Evolutionary conservation across 2,113 vertebrate genomes (phyloP).

Genomic region (Barnardius zonarius): DNA sequence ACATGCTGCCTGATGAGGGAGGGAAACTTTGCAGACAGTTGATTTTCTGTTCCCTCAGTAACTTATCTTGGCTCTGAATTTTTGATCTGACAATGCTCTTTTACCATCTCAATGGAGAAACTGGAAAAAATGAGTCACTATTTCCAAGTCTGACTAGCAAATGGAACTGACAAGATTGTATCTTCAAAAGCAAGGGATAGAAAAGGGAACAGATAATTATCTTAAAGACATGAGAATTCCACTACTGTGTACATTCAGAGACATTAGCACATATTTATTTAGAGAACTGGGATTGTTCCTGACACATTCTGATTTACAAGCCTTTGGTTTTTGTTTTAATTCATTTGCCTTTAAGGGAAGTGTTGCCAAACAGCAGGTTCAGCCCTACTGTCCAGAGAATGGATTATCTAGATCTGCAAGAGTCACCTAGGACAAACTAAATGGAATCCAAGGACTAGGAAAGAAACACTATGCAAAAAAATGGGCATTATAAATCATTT

Average conservation of each 20-base stretch:
- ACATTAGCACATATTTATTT: not conserved
- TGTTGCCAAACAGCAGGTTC: not conserved
- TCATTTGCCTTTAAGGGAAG: not conserved
- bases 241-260: not conserved
- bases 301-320: not conserved
- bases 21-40: not conserved
- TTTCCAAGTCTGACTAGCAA: not conserved
- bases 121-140: not conserved
- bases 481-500: not conserved
- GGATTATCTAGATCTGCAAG: not conserved
- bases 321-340: not conserved
- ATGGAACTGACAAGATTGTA: not conserved
- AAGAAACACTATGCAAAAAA: not conserved
- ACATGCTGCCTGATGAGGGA: not conserved
- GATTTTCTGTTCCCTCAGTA: not conserved
- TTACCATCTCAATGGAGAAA: not conserved
- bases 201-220: not conserved
- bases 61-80: not conserved
- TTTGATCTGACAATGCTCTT: not conserved
- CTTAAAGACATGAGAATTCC: not conserved
- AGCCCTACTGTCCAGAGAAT: not conserved
- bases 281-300: not conserved
- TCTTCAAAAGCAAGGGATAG: not conserved
- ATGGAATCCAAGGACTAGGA: not conserved
- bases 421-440: not conserved